phyloP scores from a whole-genome alignment of 2,888 invertebrate genomes.

The Autographa pulchrina region DNA sequence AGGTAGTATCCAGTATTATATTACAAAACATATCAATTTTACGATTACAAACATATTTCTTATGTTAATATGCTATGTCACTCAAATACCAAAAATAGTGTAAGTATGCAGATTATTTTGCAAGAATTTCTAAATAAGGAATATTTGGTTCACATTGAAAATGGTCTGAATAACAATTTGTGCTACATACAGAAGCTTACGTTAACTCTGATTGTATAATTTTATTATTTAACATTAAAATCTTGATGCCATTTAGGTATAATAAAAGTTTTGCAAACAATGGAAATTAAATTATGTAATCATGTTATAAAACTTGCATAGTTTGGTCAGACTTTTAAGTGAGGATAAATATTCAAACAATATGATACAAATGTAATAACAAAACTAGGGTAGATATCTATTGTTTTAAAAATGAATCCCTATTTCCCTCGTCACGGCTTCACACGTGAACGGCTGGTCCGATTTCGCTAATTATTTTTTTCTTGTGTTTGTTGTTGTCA shows the following conservation, averaged over 20 bases:
- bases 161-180: not conserved
- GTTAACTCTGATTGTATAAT: not conserved
- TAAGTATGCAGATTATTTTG: not conserved
- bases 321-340: constrained; percentile 17
- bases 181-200: not conserved
- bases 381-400: not conserved
- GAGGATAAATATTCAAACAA: not conserved
- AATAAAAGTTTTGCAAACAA: constrained; percentile 26
- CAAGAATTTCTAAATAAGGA: constrained; percentile 1
- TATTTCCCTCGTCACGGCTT: no score
- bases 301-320: constrained; percentile 5
- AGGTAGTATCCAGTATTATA: no score
- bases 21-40: no score
- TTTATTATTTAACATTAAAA: not conserved
- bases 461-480: no score
- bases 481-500: no score
- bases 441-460: no score
- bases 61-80: not conserved
- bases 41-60: no score
- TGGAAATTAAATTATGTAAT: constrained; percentile 35
- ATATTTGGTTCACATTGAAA: not conserved
- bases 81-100: not conserved
- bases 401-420: not conserved
- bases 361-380: not conserved
- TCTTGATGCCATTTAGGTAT: not conserved